Base-by-base conservation (phyloP, 1,140 invertebrate genomes). In the Zophobas morio region DNA sequence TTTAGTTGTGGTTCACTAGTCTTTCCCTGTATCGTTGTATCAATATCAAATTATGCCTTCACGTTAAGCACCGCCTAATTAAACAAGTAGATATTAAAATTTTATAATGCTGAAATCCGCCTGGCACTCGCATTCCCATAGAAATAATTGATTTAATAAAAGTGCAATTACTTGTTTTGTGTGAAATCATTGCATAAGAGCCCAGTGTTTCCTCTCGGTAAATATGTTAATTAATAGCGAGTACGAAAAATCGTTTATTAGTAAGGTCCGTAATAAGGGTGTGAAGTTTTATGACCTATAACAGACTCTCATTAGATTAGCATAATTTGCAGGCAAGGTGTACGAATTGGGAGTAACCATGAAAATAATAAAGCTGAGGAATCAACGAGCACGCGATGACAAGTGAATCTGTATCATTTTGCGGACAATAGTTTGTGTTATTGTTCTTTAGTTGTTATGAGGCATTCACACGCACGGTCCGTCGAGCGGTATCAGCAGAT, bases 141-240 rank as follows among this genome's bases (percentile, higher is more conserved):
- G 60, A 66, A 66, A 66, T 66, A 66, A 66, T 66, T 66, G 60
- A 66, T 66, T 66, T 66, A 66, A 66, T 66, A 66, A 42, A 66
- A 66, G 60, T 42, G 60, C 60, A 66, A 66, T 66, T 66, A 66
- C 20, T 42, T 40, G 60, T 66, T 66, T 60, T 66, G 60, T 66
- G 60, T 66, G 60, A 66, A 42, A 66, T 42, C n/a, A 39, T 66
- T 66, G 60, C 60, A 54, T 54, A 40, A 66, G 39, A 66, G 60
- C 37, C 1, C 3, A 42, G 20, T 42, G 60, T 66, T 66, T 66
- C 60, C 60, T 66, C 60, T 42, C 60, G 60, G n/a, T 66, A 66
- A 66, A 32, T 42, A 32, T 20, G 35, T 63, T 66, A 66, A 66
- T 66, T 66, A 66, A 2, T 63, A 46, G 33, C 37, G 39, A 20